phyloP scores from a whole-genome alignment of 1,140 invertebrate species.

The Oreohelix idahoensis region DNA sequence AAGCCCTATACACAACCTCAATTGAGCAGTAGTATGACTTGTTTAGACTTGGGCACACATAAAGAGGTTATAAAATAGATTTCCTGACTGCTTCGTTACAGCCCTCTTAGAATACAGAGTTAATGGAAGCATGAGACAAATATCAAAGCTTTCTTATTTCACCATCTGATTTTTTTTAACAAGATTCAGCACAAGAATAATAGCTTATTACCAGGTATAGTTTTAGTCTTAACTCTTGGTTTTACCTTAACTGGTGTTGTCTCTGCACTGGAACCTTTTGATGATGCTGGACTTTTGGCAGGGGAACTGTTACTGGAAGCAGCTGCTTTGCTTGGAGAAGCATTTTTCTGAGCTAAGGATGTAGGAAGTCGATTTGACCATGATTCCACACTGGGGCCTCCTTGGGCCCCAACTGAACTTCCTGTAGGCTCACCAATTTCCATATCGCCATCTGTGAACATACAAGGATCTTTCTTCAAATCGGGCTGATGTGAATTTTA shows the following conservation, averaged over 20 bases:
- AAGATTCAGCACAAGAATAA: too few relatives aligned
- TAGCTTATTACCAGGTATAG: too few relatives aligned
- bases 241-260: constrained; percentile 44
- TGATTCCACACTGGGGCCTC: constrained; percentile 46
- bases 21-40: too few relatives aligned
- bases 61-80: too few relatives aligned
- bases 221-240: neutral
- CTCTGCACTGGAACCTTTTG: constrained; percentile 36
- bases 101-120: too few relatives aligned
- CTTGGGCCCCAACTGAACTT: neutral
- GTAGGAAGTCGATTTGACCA: constrained; percentile 59
- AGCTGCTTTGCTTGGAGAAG: constrained; percentile 47
- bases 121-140: too few relatives aligned
- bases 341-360: constrained; percentile 45
- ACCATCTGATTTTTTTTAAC: too few relatives aligned
- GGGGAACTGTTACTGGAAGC: constrained; percentile 45
- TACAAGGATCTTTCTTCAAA: neutral
- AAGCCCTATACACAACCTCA: too few relatives aligned
- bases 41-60: too few relatives aligned
- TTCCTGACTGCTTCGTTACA: too few relatives aligned
- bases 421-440: constrained; percentile 25
- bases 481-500: too few relatives aligned
- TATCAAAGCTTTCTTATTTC: too few relatives aligned
- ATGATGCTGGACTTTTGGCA: constrained; percentile 45
- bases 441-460: constrained; percentile 45